These are phyloP conservation scores for Capitulum mitella DNA, from an alignment of 2,888 invertebrate species.

Conservation along the genomic window DNA sequence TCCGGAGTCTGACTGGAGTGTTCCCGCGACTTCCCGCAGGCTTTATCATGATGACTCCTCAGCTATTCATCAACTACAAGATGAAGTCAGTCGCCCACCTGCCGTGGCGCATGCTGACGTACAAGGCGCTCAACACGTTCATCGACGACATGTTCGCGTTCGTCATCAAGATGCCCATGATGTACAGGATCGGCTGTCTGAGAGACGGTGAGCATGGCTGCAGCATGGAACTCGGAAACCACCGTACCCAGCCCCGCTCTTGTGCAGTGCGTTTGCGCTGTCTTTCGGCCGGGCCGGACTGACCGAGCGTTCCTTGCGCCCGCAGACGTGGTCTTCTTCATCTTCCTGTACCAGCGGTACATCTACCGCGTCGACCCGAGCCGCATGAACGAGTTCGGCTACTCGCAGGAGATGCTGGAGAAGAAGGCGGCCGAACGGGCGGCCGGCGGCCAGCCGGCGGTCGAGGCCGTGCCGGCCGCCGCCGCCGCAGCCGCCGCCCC, in stretches of 20 bases:
- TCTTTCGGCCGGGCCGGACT: not conserved
- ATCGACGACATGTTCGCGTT: slow-evolving; percentile 99
- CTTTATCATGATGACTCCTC: slow-evolving; percentile 99
- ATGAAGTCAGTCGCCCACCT: slow-evolving; percentile 97
- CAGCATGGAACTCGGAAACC: no score
- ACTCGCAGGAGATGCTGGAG: slow-evolving; percentile 80
- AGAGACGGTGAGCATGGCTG: slow-evolving; percentile 53
- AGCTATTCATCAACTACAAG: slow-evolving; percentile 98
- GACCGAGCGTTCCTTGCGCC: not conserved
- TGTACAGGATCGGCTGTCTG: slow-evolving; percentile 96
- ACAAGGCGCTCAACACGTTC: slow-evolving; percentile 98
- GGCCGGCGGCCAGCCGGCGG: slow-evolving; percentile 26
- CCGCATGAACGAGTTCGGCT: slow-evolving; percentile 97
- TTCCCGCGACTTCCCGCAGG: slow-evolving; percentile 57
- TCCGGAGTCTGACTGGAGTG: no score
- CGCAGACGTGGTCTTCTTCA: slow-evolving; percentile 85
- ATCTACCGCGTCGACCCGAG: slow-evolving; percentile 95
- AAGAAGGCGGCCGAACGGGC: slow-evolving; percentile 27
- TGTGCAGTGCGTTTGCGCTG: not conserved
- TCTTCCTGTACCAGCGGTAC: slow-evolving; percentile 97
- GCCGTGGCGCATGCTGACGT: slow-evolving; percentile 99
- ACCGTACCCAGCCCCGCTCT: no score
- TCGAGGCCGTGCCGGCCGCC: not conserved
- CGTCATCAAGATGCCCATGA: slow-evolving; percentile 99
- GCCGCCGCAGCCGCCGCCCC: not conserved